Percentiles rank a stretch among this genome's conserved stretches.
phyloP scores from a whole-genome alignment of 1,140 invertebrate species.

The Apolygus lucorum region DNA sequence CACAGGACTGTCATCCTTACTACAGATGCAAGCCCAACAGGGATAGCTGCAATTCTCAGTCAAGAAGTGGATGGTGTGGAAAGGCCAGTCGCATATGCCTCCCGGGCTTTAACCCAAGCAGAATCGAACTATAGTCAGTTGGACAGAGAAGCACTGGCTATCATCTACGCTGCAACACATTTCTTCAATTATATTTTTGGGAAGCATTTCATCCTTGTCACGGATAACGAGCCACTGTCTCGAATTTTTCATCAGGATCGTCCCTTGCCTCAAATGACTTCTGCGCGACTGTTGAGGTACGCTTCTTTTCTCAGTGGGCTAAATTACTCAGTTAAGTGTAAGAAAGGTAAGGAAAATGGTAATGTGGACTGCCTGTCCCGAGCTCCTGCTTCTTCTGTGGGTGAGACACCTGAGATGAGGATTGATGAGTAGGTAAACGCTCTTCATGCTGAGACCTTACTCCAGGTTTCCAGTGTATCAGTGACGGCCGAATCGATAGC shows the following conservation, averaged over 20 bases:
- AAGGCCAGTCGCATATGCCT: no score
- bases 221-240: slow-evolving; percentile 22
- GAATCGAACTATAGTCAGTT: no score
- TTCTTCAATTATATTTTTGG: slow-evolving; percentile 37
- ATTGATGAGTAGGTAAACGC: background rate
- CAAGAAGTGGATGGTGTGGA: no score
- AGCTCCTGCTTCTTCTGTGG: background rate
- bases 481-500: background rate
- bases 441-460: background rate
- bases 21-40: no score
- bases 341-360: slow-evolving; percentile 2
- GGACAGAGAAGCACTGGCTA: no score
- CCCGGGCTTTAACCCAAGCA: no score
- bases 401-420: background rate
- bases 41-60: no score
- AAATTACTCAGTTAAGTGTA: background rate
- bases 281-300: no score
- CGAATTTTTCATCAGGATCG: background rate
- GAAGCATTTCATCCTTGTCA: slow-evolving; percentile 21
- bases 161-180: slow-evolving; percentile 39
- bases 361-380: background rate
- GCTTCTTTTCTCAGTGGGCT: no score
- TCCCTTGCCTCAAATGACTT: slow-evolving; percentile 3
- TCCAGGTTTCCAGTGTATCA: background rate
- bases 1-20: no score